These are phyloP conservation scores for Cisticola juncidis DNA, from an alignment of 2,113 vertebrate species.

Conservation along the genomic window DNA sequence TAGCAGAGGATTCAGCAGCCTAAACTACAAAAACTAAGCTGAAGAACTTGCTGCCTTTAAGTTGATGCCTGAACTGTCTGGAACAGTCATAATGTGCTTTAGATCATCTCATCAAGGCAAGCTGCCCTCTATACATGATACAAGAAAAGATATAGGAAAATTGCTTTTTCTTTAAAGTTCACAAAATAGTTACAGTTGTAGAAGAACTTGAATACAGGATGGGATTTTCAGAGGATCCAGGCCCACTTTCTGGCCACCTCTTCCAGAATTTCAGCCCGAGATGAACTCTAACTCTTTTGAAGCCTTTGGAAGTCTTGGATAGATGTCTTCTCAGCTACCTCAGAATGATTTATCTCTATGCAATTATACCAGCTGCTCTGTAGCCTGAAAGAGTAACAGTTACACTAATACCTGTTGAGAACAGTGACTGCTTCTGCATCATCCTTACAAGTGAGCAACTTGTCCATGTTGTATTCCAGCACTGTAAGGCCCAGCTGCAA, in stretches of 20 bases:
- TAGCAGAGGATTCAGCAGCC: not conserved
- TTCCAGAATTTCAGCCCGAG: not conserved
- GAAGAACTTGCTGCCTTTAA: not conserved
- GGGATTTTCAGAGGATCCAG: not conserved
- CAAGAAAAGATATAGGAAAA: too few relatives aligned
- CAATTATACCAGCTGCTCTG: not conserved
- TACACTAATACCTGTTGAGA: slow-evolving; percentile 86
- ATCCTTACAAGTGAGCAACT: slow-evolving; percentile 88
- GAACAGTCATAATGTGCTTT: not conserved
- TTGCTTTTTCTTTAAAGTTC: not conserved
- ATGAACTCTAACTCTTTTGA: not conserved
- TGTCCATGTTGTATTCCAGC: slow-evolving; percentile 95
- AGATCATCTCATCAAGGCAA: not conserved
- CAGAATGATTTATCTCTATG: not conserved
- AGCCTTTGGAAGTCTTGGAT: not conserved
- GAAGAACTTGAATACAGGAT: not conserved
- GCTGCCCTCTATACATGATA: not conserved
- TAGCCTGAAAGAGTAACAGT: not conserved
- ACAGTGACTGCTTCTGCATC: slow-evolving; percentile 94
- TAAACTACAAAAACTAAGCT: not conserved
- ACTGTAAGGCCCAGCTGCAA: slow-evolving; percentile 92
- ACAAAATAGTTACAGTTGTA: not conserved
- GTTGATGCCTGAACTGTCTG: not conserved
- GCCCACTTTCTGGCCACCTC: not conserved
- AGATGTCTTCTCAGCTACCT: not conserved